Percentiles rank a stretch among this genome's conserved stretches.
phyloP scores from a whole-genome alignment of 2,113 vertebrate species.

The Cyprinodon brontotheroides region DNA sequence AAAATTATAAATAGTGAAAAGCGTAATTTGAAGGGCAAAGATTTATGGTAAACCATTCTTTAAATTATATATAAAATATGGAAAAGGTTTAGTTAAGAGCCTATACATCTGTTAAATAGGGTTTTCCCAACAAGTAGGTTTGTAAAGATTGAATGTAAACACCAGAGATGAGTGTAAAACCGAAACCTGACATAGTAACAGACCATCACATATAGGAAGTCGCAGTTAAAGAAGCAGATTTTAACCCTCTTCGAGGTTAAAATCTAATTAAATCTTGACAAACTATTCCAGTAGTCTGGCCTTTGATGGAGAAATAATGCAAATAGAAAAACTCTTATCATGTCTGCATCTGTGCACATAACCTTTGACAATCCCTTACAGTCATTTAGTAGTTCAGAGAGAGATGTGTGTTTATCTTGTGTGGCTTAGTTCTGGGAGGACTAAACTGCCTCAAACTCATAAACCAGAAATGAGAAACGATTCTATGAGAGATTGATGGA shows the following conservation, averaged over 20 bases:
- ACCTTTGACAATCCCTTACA: conserved; percentile 8
- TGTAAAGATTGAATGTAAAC: background rate
- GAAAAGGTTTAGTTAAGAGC: background rate
- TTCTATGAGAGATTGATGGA: conserved; percentile 55
- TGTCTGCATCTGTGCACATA: conserved; percentile 6
- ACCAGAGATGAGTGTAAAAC: background rate
- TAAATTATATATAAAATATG: background rate
- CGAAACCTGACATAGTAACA: conserved; percentile 14
- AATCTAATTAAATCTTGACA: background rate
- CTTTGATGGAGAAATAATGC: conserved; percentile 1
- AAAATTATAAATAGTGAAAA: background rate
- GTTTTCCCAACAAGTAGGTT: background rate
- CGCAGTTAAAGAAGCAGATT: background rate
- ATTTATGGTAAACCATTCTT: background rate
- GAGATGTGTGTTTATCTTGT: conserved; percentile 39
- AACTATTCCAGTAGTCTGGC: background rate
- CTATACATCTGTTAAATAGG: background rate
- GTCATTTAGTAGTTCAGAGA: conserved; percentile 31
- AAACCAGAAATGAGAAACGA: conserved; percentile 50
- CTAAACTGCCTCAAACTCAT: conserved; percentile 44
- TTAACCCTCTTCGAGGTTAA: background rate
- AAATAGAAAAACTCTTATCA: background rate
- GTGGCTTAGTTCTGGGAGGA: conserved; percentile 34
- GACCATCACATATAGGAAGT: conserved; percentile 35
- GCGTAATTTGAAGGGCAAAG: background rate